Base-by-base conservation (phyloP, 1,140 invertebrate species). In the Trachelipus rathkii region DNA sequence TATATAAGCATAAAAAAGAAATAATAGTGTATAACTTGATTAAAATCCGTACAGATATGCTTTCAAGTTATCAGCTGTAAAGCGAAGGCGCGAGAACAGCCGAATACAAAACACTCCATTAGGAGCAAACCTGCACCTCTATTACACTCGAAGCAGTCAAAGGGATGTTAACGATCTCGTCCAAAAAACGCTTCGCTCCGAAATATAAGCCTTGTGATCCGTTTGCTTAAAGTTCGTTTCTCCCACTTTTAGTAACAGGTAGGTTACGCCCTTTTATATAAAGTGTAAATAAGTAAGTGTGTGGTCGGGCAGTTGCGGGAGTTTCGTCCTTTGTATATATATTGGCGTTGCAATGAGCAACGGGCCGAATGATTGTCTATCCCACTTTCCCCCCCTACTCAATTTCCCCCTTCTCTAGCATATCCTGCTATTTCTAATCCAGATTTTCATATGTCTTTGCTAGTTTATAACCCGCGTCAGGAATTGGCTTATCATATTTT, bases 31-130 rank as follows among this genome's bases (percentile, higher is more conserved):
- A 15, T 50, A 50, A 50, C 46, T 50, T 50, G 46, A 50, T 50
- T 50, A 50, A 50, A 50, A 50, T 50, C 46, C 46, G 46, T 50
- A 50, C 46, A 50, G 46, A 50, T 50, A 15, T 15, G 9, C 15
- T 50, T 50, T 15, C 46, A 50, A 15, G 9, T 50, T 50, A 10
- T 15, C 46, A 50, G n/a, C n/a, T n/a, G n/a, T n/a, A n/a, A n/a
- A n/a, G n/a, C n/a, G n/a, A 50, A 15, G 9, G 9, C 9, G 46
- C 46, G 9, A 10, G 46, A 50, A 50, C 46, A 50, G 15, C 46
- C 46, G 46, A 50, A 50, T 50, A 50, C 46, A 50, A 50, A 50
- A 50, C 46, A 50, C 46, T 50, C 46, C 46, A 50, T 50, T 50
- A 50, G 9, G 46, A 15, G n/a, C n/a, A 50, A 50, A 50, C 46